Evolutionary conservation across 2,888 invertebrate genomes (phyloP).

Genomic region (Euspilapteryx auroguttella): DNA sequence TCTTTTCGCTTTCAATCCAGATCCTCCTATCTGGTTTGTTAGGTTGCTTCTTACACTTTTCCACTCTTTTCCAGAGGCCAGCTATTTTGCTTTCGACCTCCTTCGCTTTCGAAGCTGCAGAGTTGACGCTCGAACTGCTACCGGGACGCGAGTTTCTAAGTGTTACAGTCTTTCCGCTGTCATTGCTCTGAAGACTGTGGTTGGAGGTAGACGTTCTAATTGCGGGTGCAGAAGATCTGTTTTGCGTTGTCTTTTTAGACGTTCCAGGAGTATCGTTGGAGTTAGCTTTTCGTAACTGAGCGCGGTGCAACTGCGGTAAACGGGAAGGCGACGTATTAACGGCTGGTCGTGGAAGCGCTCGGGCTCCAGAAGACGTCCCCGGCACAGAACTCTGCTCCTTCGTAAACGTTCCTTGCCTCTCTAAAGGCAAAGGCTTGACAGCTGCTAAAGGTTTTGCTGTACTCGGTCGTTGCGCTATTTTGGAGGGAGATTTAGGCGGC

Average conservation of each 20-base stretch:
- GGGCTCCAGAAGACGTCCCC: conserved; percentile 12
- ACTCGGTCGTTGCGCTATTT: conserved; percentile 21
- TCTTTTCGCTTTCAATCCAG: conserved; percentile 52
- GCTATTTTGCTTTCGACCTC: conserved; percentile 80
- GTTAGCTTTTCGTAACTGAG: conserved; percentile 19
- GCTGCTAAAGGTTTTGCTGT: conserved; percentile 19
- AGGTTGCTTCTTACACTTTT: conserved; percentile 65
- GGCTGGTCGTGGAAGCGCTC: conserved; percentile 22
- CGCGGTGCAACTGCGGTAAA: conserved; percentile 31
- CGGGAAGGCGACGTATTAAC: conserved; percentile 45
- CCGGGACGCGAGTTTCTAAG: conserved; percentile 32
- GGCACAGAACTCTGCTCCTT: conserved; percentile 72
- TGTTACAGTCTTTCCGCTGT: conserved; percentile 45
- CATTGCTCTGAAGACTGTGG: conserved; percentile 58
- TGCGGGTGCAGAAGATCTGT: conserved; percentile 17
- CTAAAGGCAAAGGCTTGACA: conserved; percentile 56
- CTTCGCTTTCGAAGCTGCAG: conserved; percentile 57
- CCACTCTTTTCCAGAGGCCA: conserved; percentile 78
- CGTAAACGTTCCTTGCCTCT: conserved; percentile 89
- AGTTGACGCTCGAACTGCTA: conserved; percentile 63
- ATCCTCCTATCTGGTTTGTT: conserved; percentile 62
- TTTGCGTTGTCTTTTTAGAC: conserved; percentile 14
- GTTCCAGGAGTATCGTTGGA: conserved; percentile 16
- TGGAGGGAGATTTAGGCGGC: conserved; percentile 25
- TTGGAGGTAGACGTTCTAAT: conserved; percentile 57